These are phyloP conservation scores for Marcusenius ussheri DNA, from an alignment of 2,113 vertebrate genomes.

Conservation along the genomic window DNA sequence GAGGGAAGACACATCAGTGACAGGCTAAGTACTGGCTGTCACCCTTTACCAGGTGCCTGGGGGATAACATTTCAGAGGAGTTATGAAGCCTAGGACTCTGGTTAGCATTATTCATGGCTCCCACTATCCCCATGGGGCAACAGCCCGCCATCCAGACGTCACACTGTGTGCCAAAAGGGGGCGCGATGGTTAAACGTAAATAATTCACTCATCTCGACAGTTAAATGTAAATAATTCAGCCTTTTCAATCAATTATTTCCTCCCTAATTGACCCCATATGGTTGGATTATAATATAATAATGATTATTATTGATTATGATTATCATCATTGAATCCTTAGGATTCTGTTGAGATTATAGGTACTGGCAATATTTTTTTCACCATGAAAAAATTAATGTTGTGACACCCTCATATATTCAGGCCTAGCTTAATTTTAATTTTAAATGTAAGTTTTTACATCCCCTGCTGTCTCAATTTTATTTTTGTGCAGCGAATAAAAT, in stretches of 20 bases:
- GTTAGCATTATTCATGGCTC: neutral
- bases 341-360: neutral
- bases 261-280: neutral
- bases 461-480: neutral
- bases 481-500: neutral
- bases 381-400: neutral
- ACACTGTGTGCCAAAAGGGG: neutral
- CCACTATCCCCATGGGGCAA: neutral
- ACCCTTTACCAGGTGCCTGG: neutral
- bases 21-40: neutral
- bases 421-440: neutral
- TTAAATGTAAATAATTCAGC: constrained; percentile 1
- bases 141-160: neutral
- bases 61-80: neutral
- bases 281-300: neutral
- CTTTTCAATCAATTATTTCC: neutral
- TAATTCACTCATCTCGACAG: neutral
- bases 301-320: neutral
- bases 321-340: neutral
- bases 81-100: neutral
- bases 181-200: neutral
- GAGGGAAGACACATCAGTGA: neutral
- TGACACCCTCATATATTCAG: neutral
- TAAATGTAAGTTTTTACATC: neutral
- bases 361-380: neutral